These are phyloP conservation scores for Patella caerulea DNA, from an alignment of 2,888 invertebrate species.

Conservation along the genomic window DNA sequence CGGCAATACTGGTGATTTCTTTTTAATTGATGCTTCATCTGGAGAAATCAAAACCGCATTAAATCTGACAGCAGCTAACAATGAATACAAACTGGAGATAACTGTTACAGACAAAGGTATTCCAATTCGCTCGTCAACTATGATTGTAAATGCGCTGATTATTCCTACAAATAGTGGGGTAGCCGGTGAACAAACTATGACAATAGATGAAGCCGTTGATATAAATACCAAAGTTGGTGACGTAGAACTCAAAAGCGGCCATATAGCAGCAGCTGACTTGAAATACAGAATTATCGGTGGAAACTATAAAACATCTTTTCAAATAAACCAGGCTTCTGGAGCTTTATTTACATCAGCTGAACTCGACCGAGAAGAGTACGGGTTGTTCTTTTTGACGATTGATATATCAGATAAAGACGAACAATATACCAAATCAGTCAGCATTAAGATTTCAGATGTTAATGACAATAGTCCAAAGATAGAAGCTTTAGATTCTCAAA, in stretches of 20 bases:
- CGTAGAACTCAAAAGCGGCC: slow-evolving; percentile 32
- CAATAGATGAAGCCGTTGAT: slow-evolving; percentile 40
- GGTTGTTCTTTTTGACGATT: slow-evolving; percentile 37
- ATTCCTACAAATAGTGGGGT: slow-evolving; percentile 35
- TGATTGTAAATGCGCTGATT: slow-evolving; percentile 43
- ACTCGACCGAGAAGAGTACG: slow-evolving; percentile 40
- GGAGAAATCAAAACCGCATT: slow-evolving; percentile 43
- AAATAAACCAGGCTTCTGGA: slow-evolving; percentile 34
- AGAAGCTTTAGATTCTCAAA: slow-evolving; percentile 29
- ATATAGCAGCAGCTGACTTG: slow-evolving; percentile 27
- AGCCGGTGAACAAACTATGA: slow-evolving; percentile 37
- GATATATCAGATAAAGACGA: slow-evolving; percentile 30
- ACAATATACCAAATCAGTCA: slow-evolving; percentile 33
- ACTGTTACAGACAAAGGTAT: slow-evolving; percentile 48
- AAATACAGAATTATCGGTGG: slow-evolving; percentile 43
- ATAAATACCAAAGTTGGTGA: slow-evolving; percentile 35
- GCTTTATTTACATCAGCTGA: slow-evolving; percentile 29
- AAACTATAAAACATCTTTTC: slow-evolving; percentile 42
- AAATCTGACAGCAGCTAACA: slow-evolving; percentile 29
- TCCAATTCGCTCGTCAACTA: slow-evolving; percentile 38
- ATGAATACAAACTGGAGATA: slow-evolving; percentile 34
- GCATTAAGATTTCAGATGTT: slow-evolving; percentile 45
- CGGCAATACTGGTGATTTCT: slow-evolving; percentile 47
- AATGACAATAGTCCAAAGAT: slow-evolving; percentile 55
- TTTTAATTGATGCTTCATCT: slow-evolving; percentile 41